These are phyloP conservation scores for Aulostomus chinensis DNA, from an alignment of 2,797 vertebrate species.

Conservation along the genomic window DNA sequence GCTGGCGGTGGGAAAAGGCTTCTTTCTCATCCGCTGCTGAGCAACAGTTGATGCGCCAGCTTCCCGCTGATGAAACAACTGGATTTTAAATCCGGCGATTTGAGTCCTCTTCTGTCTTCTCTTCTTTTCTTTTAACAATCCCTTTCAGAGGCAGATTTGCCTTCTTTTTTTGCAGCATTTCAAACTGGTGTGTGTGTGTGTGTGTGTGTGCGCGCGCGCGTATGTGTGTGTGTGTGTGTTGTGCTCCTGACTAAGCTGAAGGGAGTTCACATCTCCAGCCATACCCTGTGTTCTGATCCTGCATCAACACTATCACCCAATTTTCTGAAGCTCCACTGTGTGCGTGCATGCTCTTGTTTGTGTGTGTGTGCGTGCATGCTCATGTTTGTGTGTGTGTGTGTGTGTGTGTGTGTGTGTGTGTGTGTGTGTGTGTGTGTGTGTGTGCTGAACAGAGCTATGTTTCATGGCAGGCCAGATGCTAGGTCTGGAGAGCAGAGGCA, in stretches of 20 bases:
- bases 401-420: slow-evolving; percentile 27
- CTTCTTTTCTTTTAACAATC: slow-evolving; percentile 13
- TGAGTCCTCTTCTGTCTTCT: slow-evolving; percentile 10
- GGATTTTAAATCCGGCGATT: slow-evolving; percentile 27
- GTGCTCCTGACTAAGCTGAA: slow-evolving; percentile 40
- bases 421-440: slow-evolving; percentile 17
- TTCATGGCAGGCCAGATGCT: slow-evolving; percentile 63
- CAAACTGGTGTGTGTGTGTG: slow-evolving; percentile 21
- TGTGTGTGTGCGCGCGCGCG: no score
- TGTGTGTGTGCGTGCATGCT: slow-evolving; percentile 26
- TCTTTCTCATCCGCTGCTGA: slow-evolving; percentile 23
- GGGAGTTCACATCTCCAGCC: slow-evolving; percentile 31
- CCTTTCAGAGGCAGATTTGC: slow-evolving; percentile 22
- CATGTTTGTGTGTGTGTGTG: slow-evolving; percentile 15
- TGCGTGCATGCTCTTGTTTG: slow-evolving; percentile 11
- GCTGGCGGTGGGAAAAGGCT: slow-evolving; percentile 15
- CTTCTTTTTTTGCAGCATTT: slow-evolving; percentile 33
- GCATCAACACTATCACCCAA: slow-evolving; percentile 20
- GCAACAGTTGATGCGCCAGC: slow-evolving; percentile 46
- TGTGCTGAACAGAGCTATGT: slow-evolving; percentile 49
- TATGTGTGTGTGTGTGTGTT: no score
- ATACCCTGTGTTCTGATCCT: slow-evolving; percentile 33
- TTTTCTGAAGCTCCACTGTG: slow-evolving; percentile 16
- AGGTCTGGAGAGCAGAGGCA: slow-evolving; percentile 58
- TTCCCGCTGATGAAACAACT: slow-evolving; percentile 31